Percentiles rank a stretch among this genome's conserved stretches.
phyloP scores from a whole-genome alignment of 2,888 invertebrate species.

The Bhutanitis thaidina region DNA sequence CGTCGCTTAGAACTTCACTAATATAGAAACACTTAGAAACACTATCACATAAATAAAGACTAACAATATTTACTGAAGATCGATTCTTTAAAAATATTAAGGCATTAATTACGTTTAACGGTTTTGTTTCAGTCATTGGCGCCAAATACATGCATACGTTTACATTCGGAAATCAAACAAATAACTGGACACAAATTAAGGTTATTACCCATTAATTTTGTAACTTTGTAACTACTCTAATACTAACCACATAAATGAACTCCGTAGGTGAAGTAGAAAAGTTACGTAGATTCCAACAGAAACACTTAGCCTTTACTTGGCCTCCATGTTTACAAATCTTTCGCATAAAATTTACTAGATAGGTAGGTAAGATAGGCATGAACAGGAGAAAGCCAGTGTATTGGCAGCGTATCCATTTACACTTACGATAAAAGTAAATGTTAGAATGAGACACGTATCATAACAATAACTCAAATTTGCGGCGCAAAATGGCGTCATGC shows the following conservation, averaged over 20 bases:
- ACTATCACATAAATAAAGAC: too few relatives aligned
- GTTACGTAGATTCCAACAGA: slow-evolving; percentile 21
- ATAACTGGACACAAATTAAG: slow-evolving; percentile 25
- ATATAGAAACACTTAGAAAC: not conserved
- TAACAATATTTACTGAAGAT: too few relatives aligned
- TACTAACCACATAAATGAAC: slow-evolving; percentile 46
- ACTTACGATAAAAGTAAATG: slow-evolving; percentile 31
- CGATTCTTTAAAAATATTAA: slow-evolving; percentile 7
- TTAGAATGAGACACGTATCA: slow-evolving; percentile 51
- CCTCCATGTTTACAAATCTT: slow-evolving; percentile 79
- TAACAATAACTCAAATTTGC: slow-evolving; percentile 47
- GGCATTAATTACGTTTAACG: slow-evolving; percentile 49
- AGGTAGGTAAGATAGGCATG: slow-evolving; percentile 38
- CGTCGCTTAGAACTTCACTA: slow-evolving; percentile 37
- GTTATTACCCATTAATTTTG: slow-evolving; percentile 21
- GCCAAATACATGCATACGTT: slow-evolving; percentile 79
- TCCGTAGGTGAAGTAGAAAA: slow-evolving; percentile 30
- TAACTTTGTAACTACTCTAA: slow-evolving; percentile 16
- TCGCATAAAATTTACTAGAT: slow-evolving; percentile 56
- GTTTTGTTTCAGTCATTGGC: slow-evolving; percentile 69
- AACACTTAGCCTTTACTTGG: slow-evolving; percentile 55
- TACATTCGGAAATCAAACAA: slow-evolving; percentile 40
- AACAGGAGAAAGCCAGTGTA: slow-evolving; percentile 63
- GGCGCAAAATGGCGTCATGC: slow-evolving; percentile 70
- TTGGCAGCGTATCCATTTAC: slow-evolving; percentile 52